Evolutionary conservation across 1,140 invertebrate species (phyloP), one percentile per base, ranked within the genome.

Genomic region (Drosophila pallidifrons): DNA sequence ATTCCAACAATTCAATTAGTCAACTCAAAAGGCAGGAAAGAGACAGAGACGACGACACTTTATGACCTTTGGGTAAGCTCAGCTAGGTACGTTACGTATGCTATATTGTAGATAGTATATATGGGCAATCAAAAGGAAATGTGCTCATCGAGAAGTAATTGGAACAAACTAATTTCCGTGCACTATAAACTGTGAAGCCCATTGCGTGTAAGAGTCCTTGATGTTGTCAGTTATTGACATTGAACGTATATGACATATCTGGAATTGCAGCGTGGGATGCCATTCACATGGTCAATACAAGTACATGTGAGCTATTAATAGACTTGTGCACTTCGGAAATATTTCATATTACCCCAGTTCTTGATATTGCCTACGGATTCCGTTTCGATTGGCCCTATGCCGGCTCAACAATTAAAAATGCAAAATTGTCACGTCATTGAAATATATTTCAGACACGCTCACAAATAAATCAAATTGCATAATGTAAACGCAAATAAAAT

Each of bases 341-440:
- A 54, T 45, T 66, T 55, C 25, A 11, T 52, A 25, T 63, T 5
- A 46, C 8, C 30, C 25, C 20, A 65, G n/a, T 16, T 43, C 35
- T 65, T 73, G 30, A 54, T 47, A 41, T 45, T 52, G 51, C 25
- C 20, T 45, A 25, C 3, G n/a, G n/a, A 15, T 67, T 32, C 13
- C 32, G 32, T 47, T 11, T 16, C n/a, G 54, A 15, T 32, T 30
- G 20, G 28, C 28, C 46, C 5, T 25, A 11, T 20, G 13, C 32
- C 13, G 32, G 55, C 20, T 6, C n/a, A 13, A 30, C 60, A 68
- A 55, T 59, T 41, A 43, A 66, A 75, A 82, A 88, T 77, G 69
- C 55, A 20, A 60, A 80, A 87, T 72, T 63, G 83, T 87, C 83
- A 87, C 83, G 83, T 87, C 55, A 82, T 67, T 67, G 47, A 68